A percentile compares a stretch with the other conserved stretches of the same genome.
These are phyloP conservation scores for Ctena decussata DNA, from an alignment of 2,888 invertebrate species.

Conservation along the genomic window DNA sequence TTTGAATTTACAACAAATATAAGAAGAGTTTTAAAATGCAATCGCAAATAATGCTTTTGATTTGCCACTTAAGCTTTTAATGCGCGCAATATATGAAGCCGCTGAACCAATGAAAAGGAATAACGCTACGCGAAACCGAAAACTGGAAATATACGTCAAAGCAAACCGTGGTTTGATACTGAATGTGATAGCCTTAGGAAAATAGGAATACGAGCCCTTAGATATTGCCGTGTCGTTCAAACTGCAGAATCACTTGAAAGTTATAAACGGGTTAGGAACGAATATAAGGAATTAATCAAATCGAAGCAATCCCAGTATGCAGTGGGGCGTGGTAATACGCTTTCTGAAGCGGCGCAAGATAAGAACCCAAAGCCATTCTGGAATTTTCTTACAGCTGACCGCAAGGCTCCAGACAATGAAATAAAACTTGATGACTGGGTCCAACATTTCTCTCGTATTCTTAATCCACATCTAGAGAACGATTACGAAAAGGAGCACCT, in stretches of 20 bases:
- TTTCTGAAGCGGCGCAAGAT: background rate
- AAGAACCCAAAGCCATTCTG: background rate
- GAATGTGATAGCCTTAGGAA: background rate
- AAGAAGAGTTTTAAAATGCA: background rate
- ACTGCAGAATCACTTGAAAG: background rate
- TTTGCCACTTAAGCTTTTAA: background rate
- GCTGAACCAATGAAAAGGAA: background rate
- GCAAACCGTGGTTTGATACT: background rate
- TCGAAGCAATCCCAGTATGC: background rate
- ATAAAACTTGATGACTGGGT: constrained; percentile 1
- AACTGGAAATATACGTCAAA: background rate
- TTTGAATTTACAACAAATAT: background rate
- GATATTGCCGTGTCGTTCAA: background rate
- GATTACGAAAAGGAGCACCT: background rate
- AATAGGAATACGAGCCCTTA: background rate
- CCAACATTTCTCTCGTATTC: background rate
- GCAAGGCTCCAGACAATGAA: background rate
- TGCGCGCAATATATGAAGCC: background rate
- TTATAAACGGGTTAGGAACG: background rate
- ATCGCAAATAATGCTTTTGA: background rate
- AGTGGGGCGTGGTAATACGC: background rate
- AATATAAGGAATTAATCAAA: background rate
- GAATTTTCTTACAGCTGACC: background rate
- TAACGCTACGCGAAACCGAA: background rate
- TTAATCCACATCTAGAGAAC: background rate